Conservation (phyloP, 2,113 vertebrate genomes). For the Oncorhynchus gorbuscha region DNA sequence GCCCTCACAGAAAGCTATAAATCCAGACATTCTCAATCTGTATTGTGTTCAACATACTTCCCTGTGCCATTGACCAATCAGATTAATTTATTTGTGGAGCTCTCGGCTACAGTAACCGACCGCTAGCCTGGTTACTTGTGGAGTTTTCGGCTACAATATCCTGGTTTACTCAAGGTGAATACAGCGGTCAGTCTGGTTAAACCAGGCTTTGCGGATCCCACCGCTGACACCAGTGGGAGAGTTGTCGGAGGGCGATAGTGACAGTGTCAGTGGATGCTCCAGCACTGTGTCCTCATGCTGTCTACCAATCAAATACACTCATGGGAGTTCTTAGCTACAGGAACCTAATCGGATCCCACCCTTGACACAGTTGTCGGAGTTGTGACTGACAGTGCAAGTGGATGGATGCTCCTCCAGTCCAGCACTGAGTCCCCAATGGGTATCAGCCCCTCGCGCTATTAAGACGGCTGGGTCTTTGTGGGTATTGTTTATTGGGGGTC, state of each 20-base stretch:
- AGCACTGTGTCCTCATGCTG: conserved; percentile 22
- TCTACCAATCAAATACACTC: too few relatives aligned
- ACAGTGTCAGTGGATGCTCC: conserved; percentile 20
- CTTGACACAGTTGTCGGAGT: not conserved
- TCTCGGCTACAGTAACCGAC: not conserved
- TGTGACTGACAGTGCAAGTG: not conserved
- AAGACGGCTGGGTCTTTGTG: conserved; percentile 62
- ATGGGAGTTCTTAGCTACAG: not conserved
- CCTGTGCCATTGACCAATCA: conserved; percentile 35
- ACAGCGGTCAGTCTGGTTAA: too few relatives aligned
- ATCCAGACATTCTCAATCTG: conserved; percentile 47
- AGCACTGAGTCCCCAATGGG: conserved; percentile 14
- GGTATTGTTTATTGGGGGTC: conserved; percentile 55
- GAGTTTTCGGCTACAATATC: too few relatives aligned
- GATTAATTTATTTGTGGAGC: conserved; percentile 50
- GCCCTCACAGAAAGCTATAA: conserved; percentile 29
- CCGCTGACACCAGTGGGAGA: too few relatives aligned
- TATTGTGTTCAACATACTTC: conserved; percentile 28
- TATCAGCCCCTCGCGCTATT: conserved; percentile 66
- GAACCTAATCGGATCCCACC: too few relatives aligned
- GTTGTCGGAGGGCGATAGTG: too few relatives aligned
- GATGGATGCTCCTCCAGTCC: not conserved
- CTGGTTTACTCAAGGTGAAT: too few relatives aligned
- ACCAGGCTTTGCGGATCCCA: too few relatives aligned
- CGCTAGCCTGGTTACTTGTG: too few relatives aligned